Evolutionary conservation across 2,888 invertebrate species (phyloP).

Genomic region (Thera britannica): DNA sequence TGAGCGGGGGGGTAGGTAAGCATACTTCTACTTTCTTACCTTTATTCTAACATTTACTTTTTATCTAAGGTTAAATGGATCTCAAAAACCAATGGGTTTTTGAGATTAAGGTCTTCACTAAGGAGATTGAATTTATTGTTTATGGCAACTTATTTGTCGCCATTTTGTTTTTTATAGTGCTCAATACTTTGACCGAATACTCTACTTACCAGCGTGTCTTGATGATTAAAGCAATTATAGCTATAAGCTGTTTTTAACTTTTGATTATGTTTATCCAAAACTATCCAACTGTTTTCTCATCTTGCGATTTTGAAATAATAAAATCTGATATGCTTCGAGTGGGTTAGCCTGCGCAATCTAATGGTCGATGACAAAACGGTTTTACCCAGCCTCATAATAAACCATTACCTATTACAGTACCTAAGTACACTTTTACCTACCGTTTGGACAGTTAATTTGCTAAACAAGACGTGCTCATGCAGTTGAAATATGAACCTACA

Average conservation of each 20-base stretch:
- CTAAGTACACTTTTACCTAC: too few relatives aligned
- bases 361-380: too few relatives aligned
- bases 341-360: too few relatives aligned
- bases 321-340: not conserved
- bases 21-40: constrained; percentile 21
- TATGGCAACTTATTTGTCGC: not conserved
- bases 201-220: not conserved
- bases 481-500: too few relatives aligned
- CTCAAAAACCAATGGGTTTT: too few relatives aligned
- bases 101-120: not conserved
- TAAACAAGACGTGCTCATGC: too few relatives aligned
- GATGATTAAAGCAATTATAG: not conserved
- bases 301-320: not conserved
- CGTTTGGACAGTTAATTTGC: too few relatives aligned
- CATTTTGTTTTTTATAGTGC: not conserved
- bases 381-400: too few relatives aligned
- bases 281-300: constrained; percentile 10
- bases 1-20: constrained; percentile 34
- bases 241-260: not conserved
- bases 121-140: not conserved
- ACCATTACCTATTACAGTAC: too few relatives aligned
- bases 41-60: constrained; percentile 3
- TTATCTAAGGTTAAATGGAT: not conserved
- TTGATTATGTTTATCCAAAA: constrained; percentile 15
- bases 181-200: not conserved